phyloP scores from a whole-genome alignment of 1,140 invertebrate species.

The Lutraria rhynchaena region DNA sequence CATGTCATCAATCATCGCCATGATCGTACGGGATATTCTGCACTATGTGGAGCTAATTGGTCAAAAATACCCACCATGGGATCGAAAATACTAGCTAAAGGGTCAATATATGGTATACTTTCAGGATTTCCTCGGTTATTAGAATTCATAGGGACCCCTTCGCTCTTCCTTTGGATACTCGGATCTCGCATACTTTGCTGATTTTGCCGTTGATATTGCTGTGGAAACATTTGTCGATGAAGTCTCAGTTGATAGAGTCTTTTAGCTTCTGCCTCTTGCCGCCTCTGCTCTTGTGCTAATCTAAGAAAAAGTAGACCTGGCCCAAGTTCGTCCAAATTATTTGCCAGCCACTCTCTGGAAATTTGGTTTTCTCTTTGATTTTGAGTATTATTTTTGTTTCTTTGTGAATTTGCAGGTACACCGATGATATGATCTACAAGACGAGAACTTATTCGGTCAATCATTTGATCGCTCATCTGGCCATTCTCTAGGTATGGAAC shows the following conservation, averaged over 20 bases:
- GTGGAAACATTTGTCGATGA: not conserved
- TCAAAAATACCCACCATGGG: not conserved
- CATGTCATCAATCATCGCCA: no score
- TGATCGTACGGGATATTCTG: no score
- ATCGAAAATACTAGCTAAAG: not conserved
- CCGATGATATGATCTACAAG: conserved; percentile 10
- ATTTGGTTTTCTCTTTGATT: not conserved
- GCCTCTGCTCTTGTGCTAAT: not conserved
- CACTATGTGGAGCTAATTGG: not conserved
- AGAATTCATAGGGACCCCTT: not conserved
- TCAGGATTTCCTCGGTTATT: no score
- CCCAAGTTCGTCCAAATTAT: conserved; percentile 2
- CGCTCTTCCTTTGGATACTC: conserved; percentile 1
- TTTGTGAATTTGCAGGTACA: not conserved
- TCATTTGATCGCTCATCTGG: conserved; percentile 4
- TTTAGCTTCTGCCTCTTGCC: no score
- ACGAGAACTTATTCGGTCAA: conserved; percentile 4
- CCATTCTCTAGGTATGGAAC: not conserved
- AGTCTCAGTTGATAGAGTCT: no score
- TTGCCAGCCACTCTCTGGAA: not conserved
- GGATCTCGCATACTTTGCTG: not conserved
- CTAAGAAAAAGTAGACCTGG: not conserved
- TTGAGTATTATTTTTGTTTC: not conserved
- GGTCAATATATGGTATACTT: conserved; percentile 1
- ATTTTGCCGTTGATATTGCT: conserved; percentile 11